Conservation (phyloP, 2,113 vertebrate species). For the Machaerirhynchus nigripectus region DNA sequence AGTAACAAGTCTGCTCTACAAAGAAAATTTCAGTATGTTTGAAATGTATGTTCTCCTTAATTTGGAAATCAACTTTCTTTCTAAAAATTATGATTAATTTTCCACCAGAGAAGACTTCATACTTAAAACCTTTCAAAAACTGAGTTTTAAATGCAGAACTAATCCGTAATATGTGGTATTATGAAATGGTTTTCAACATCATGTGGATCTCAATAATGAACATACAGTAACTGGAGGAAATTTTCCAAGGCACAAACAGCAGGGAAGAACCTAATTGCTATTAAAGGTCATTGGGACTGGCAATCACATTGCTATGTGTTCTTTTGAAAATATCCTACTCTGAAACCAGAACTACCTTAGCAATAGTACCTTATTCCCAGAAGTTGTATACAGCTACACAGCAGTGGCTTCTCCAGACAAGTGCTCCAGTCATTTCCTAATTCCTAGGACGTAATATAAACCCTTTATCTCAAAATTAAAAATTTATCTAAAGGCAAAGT, state of each 20-base stretch:
- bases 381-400: neutral
- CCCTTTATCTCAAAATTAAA: slow-evolving; percentile 5
- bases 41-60: neutral
- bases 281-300: neutral
- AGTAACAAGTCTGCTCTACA: neutral
- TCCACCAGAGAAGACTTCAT: neutral
- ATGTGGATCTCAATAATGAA: neutral
- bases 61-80: neutral
- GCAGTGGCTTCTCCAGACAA: neutral
- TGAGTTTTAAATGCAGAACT: neutral
- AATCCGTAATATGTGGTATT: neutral
- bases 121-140: neutral
- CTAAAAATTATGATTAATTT: neutral
- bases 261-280: neutral
- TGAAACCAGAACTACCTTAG: neutral
- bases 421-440: neutral
- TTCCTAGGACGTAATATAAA: neutral
- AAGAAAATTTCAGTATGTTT: neutral
- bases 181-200: neutral
- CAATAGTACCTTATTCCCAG: neutral
- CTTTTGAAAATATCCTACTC: neutral
- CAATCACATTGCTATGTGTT: neutral
- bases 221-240: fast-evolving
- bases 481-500: slow-evolving; percentile 28
- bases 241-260: neutral